A percentile compares a stretch with the other conserved stretches of the same genome.
Evolutionary conservation across 2,113 vertebrate genomes (phyloP).

Genomic region (Reinhardtius hippoglossoides): DNA sequence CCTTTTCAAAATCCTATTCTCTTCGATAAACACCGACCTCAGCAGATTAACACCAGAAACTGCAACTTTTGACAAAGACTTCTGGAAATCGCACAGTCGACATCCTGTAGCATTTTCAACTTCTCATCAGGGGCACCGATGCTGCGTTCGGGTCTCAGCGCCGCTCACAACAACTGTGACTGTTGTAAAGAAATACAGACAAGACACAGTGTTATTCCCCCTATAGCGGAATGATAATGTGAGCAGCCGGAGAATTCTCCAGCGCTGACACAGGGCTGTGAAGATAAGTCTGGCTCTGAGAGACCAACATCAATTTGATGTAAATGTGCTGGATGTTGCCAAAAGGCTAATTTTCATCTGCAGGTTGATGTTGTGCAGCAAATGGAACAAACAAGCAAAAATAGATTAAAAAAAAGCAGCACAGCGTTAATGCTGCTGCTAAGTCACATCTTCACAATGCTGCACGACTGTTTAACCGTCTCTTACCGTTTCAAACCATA

Average conservation of each 20-base stretch:
- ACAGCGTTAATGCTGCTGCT: too few species aligned
- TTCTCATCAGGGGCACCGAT: too few species aligned
- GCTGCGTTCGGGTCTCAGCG: not conserved
- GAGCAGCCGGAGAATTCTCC: not conserved
- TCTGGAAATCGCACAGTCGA: not conserved
- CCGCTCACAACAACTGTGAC: not conserved
- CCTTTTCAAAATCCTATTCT: too few species aligned
- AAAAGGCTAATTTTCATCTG: not conserved
- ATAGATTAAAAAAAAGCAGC: not conserved
- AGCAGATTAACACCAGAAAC: too few species aligned
- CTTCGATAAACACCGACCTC: too few species aligned
- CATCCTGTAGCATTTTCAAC: not conserved
- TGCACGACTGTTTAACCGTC: not conserved
- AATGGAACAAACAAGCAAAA: conserved; percentile 2
- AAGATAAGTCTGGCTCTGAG: not conserved
- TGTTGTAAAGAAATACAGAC: not conserved
- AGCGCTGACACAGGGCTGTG: not conserved
- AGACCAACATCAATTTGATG: not conserved
- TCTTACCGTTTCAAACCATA: not conserved
- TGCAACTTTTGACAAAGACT: not conserved
- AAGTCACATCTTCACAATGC: too few species aligned
- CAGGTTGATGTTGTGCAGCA: not conserved
- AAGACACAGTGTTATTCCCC: not conserved
- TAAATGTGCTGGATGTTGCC: conserved; percentile 11
- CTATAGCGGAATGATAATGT: not conserved